phyloP scores from a whole-genome alignment of 2,888 invertebrate genomes.

The Nebria salina region DNA sequence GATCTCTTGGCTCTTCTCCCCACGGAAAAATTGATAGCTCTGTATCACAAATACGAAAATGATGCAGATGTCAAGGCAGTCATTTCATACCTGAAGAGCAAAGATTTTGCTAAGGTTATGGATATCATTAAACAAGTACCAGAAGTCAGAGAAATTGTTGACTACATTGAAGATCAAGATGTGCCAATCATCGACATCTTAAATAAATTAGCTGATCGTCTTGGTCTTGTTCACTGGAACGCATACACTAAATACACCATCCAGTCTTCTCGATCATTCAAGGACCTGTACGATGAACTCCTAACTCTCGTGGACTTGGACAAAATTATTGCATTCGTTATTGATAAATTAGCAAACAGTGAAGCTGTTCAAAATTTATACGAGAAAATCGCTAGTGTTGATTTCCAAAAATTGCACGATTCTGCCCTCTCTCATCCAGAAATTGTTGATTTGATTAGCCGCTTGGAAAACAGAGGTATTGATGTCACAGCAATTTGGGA shows the following conservation, averaged over 20 bases:
- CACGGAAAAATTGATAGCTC: constrained; percentile 43
- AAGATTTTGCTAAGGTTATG: constrained; percentile 47
- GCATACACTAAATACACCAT: no score
- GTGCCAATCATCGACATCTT: constrained; percentile 5
- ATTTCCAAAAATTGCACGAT: constrained; percentile 50
- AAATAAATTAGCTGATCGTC: constrained; percentile 18
- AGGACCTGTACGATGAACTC: constrained; percentile 41
- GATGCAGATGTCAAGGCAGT: constrained; percentile 48
- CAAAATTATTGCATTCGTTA: background rate
- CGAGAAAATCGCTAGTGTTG: constrained; percentile 49
- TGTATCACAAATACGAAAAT: constrained; percentile 48
- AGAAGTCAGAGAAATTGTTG: constrained; percentile 49
- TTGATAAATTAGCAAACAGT: constrained; percentile 22
- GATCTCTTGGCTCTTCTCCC: constrained; percentile 48
- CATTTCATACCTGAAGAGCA: constrained; percentile 49
- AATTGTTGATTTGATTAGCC: background rate
- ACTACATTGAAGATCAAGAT: constrained; percentile 14
- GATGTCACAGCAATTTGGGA: background rate
- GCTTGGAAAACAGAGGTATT: constrained; percentile 4
- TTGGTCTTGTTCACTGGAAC: constrained; percentile 18
- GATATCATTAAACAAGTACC: constrained; percentile 45
- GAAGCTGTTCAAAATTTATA: constrained; percentile 51
- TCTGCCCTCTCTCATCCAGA: constrained; percentile 48
- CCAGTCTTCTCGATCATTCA: background rate
- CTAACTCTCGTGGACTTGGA: constrained; percentile 22